Evolutionary conservation across 2,113 vertebrate genomes (phyloP).

Genomic region (Colossoma macropomum): DNA sequence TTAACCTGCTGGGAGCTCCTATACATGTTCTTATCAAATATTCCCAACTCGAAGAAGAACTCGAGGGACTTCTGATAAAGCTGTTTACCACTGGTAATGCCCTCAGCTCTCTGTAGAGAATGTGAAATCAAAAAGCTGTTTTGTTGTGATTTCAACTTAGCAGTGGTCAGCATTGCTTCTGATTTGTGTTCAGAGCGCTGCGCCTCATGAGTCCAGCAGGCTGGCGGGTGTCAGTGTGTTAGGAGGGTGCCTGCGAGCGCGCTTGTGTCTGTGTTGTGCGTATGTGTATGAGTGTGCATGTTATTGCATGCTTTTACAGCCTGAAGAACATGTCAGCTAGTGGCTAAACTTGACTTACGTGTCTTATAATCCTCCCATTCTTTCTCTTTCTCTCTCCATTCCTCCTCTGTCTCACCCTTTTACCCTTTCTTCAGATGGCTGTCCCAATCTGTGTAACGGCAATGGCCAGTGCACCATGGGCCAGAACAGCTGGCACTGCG

Average conservation of each 20-base stretch:
- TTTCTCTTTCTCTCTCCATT: neutral
- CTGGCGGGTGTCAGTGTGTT: slow-evolving; percentile 2
- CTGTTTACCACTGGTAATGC: slow-evolving; percentile 57
- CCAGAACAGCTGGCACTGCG: slow-evolving; percentile 99
- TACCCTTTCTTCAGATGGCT: slow-evolving; percentile 88
- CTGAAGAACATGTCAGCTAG: slow-evolving; percentile 41
- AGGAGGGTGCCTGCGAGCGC: slow-evolving; percentile 28
- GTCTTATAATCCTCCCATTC: neutral
- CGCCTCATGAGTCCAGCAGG: neutral
- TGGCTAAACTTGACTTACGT: slow-evolving; percentile 13
- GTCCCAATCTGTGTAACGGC: slow-evolving; percentile 96
- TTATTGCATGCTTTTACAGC: slow-evolving; percentile 42
- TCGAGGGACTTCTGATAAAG: slow-evolving; percentile 67
- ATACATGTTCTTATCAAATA: slow-evolving; percentile 68
- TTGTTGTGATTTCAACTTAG: neutral
- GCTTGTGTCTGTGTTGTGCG: slow-evolving; percentile 43
- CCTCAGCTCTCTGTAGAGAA: slow-evolving; percentile 2
- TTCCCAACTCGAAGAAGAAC: slow-evolving; percentile 42
- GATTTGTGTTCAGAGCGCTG: neutral
- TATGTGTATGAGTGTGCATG: slow-evolving; percentile 45
- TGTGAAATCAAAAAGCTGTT: slow-evolving; percentile 54
- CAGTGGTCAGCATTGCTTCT: slow-evolving; percentile 23
- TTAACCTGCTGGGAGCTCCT: slow-evolving; percentile 66
- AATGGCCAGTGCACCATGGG: slow-evolving; percentile 98
- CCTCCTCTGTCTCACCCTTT: neutral